Evolutionary conservation across 2,888 invertebrate species (phyloP).

Genomic region (Trichacis sp.): DNA sequence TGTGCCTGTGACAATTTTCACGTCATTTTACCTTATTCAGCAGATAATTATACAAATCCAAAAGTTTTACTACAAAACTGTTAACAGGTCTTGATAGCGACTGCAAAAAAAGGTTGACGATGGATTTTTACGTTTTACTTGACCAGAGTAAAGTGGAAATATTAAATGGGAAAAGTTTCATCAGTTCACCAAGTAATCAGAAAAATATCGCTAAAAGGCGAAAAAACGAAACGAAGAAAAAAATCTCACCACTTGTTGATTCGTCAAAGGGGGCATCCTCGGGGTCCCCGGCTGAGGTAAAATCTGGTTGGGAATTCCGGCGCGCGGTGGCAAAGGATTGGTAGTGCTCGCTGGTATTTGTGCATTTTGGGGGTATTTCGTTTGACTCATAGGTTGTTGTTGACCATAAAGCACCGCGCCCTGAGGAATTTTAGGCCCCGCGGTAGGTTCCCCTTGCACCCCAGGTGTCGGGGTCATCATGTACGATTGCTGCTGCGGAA

Average conservation of each 20-base stretch:
- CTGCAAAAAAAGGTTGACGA: slow-evolving; percentile 7
- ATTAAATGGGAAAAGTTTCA: not conserved
- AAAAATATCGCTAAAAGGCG: too few species aligned
- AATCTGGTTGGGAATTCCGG: slow-evolving; percentile 23
- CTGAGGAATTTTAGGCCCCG: slow-evolving; percentile 6
- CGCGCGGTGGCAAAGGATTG: slow-evolving; percentile 39
- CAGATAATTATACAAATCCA: slow-evolving; percentile 11
- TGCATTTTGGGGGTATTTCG: slow-evolving; percentile 51
- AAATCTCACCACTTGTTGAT: slow-evolving; percentile 47
- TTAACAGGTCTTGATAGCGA: slow-evolving; percentile 7
- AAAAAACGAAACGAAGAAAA: slow-evolving; percentile 7
- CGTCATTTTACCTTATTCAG: slow-evolving; percentile 3
- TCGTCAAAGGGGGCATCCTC: slow-evolving; percentile 45
- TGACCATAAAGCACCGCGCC: slow-evolving; percentile 45
- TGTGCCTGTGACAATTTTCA: not conserved
- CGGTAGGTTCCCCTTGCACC: slow-evolving; percentile 16
- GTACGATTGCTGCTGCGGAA: too few species aligned
- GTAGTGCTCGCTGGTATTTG: slow-evolving; percentile 44
- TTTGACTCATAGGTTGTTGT: slow-evolving; percentile 57
- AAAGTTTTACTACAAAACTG: slow-evolving; percentile 5
- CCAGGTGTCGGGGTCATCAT: too few species aligned
- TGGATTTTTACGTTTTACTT: too few species aligned
- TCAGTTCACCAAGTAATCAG: too few species aligned
- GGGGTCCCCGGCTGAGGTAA: slow-evolving; percentile 4
- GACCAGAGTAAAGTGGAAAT: not conserved